Base-by-base conservation (phyloP, 2,888 invertebrate genomes). In the Apodemia duryi region DNA sequence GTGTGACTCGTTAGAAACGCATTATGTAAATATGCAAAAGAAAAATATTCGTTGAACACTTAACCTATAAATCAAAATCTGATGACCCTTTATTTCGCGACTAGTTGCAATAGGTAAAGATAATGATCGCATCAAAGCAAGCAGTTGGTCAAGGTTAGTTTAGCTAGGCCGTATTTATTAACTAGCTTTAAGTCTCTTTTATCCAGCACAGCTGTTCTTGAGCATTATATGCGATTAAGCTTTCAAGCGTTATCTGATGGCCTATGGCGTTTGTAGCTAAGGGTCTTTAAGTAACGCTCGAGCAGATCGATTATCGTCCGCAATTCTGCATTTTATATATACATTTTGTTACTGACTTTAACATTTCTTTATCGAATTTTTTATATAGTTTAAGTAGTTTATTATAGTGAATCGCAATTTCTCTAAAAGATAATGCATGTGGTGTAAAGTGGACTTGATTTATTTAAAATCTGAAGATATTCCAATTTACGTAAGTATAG, bases 141-240 rank as follows among this genome's bases (percentile, higher is more conserved):
- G 79, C 76, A 73, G 65, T 71, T 84, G 86, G 86, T 79, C 85
- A 86, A 86, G 86, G 87, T 79, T 82, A 76, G 67, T 63, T 69
- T 70, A 72, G 70, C 72, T 72, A 65, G 66, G 66, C 68, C 67
- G 67, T 67, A 68, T 64, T 68, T 46, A 46, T 46, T 29, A 54
- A 66, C 63, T 64, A 67, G 38, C 70, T 46, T 66, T 64, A 64
- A 65, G 66, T 80, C 74, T 78, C 66, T 80, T 81, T 80, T 81
- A 83, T 78, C 74, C 76, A 73, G 75, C 74, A 73, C 74, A 78
- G 77, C 79, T 78, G 77, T 80, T 82, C 82, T 82, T 83, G 79
- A 83, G 85, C 83, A 80, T 87, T 85, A 89, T 86, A 84, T 87
- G 87, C 88, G 83, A 88, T 88, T 84, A 85, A 84, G 81, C 80